A percentile compares a stretch with the other conserved stretches of the same genome.
Evolutionary conservation across 2,888 invertebrate species (phyloP).

Genomic region (Eupithecia insigniata): DNA sequence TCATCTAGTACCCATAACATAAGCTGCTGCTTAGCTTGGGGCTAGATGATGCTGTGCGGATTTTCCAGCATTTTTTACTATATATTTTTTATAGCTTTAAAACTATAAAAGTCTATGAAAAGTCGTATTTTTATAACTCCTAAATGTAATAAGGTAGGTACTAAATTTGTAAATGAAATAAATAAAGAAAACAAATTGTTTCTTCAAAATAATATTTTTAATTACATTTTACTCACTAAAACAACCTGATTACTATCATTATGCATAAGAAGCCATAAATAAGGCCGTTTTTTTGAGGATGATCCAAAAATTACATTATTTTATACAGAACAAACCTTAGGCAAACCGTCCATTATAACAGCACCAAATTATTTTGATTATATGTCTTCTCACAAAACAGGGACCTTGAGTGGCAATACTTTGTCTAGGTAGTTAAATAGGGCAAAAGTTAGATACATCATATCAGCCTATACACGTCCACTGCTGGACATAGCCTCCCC

Average conservation of each 20-base stretch:
- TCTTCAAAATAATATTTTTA: constrained; percentile 36
- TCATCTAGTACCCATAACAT: too few relatives aligned
- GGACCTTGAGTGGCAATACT: too few relatives aligned
- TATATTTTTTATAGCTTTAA: too few relatives aligned
- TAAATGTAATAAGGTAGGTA: background rate
- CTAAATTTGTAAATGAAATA: background rate
- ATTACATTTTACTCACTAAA: constrained; percentile 31
- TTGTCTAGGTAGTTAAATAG: too few relatives aligned
- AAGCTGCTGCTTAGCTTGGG: too few relatives aligned
- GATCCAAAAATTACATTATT: constrained; percentile 40
- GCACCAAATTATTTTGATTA: background rate
- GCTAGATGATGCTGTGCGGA: too few relatives aligned
- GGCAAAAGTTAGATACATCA: too few relatives aligned
- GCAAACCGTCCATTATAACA: constrained; percentile 6
- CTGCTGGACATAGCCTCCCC: too few relatives aligned
- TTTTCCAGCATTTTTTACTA: too few relatives aligned
- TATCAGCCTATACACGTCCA: too few relatives aligned
- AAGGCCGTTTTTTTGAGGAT: constrained; percentile 32
- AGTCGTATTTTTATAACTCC: too few relatives aligned
- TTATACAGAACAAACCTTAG: constrained; percentile 47
- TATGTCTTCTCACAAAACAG: background rate
- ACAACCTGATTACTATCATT: constrained; percentile 35
- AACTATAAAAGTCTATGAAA: too few relatives aligned
- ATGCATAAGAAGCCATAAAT: constrained; percentile 22
- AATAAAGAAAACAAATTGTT: constrained; percentile 44